Evolutionary conservation across 2,888 invertebrate genomes (phyloP).

Genomic region (Disparrhopalites patrizii): DNA sequence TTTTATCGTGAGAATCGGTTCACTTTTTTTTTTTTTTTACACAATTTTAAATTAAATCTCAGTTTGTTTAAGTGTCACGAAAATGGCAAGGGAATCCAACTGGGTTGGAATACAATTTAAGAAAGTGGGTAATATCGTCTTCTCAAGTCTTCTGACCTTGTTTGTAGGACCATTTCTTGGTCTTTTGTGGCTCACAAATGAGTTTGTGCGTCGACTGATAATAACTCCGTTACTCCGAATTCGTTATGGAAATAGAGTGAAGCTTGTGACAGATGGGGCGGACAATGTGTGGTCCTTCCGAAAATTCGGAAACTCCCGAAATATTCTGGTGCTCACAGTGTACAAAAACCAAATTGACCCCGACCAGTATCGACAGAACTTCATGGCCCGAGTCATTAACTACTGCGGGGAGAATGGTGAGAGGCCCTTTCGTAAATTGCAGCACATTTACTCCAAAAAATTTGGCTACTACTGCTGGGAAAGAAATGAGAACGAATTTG

Average conservation of each 20-base stretch:
- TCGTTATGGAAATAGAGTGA: constrained; percentile 14
- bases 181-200: constrained; percentile 33
- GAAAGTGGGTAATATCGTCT: constrained; percentile 26
- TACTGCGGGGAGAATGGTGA: constrained; percentile 27
- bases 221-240: constrained; percentile 23
- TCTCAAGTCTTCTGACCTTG: constrained; percentile 34
- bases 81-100: too few relatives aligned
- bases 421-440: constrained; percentile 37
- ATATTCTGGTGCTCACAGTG: constrained; percentile 31
- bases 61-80: too few relatives aligned
- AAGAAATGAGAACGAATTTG: constrained; percentile 30
- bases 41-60: too few relatives aligned
- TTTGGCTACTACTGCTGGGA: constrained; percentile 41
- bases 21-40: too few relatives aligned
- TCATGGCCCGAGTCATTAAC: constrained; percentile 31
- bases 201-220: constrained; percentile 31
- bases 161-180: constrained; percentile 33
- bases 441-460: constrained; percentile 29
- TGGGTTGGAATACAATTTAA: neutral
- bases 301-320: constrained; percentile 40
- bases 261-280: constrained; percentile 33
- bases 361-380: constrained; percentile 28
- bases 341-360: constrained; percentile 33
- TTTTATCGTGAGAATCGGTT: too few relatives aligned
- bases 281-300: constrained; percentile 41